Evolutionary conservation across 2,888 invertebrate genomes (phyloP).

Genomic region (Rhorus exstirpatorius): DNA sequence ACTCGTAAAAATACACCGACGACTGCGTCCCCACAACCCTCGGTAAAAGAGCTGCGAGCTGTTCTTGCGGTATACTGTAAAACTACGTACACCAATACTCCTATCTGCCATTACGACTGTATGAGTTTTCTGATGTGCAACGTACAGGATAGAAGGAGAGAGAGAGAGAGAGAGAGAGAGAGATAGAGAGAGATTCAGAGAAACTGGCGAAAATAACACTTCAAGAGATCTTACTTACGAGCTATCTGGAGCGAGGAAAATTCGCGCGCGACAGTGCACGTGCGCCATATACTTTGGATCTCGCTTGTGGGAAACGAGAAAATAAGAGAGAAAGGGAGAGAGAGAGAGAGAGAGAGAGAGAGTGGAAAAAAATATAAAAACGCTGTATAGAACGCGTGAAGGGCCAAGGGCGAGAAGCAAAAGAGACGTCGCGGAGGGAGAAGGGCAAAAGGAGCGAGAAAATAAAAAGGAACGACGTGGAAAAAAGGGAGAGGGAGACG

Average conservation of each 20-base stretch:
- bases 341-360: conserved; percentile 18
- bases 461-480: background rate
- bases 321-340: background rate
- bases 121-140: conserved; percentile 13
- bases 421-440: conserved; percentile 1
- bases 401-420: background rate
- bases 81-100: conserved; percentile 13
- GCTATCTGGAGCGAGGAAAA: conserved; percentile 72
- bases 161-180: conserved; percentile 47
- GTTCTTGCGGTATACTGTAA: conserved; percentile 44
- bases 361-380: background rate
- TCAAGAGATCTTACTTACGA: conserved; percentile 79
- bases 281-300: conserved; percentile 23
- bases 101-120: background rate
- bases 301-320: conserved; percentile 3
- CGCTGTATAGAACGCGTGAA: conserved; percentile 29
- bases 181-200: conserved; percentile 29
- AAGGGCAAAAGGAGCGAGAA: conserved; percentile 28
- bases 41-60: conserved; percentile 59
- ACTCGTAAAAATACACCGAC: conserved; percentile 71
- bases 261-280: conserved; percentile 59
- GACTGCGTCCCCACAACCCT: conserved; percentile 45
- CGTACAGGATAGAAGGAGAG: conserved; percentile 3
- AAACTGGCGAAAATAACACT: conserved; percentile 80
- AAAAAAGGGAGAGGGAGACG: conserved; percentile 9